Base-by-base conservation (phyloP, 2,113 vertebrate genomes). In the Pipa parva region DNA sequence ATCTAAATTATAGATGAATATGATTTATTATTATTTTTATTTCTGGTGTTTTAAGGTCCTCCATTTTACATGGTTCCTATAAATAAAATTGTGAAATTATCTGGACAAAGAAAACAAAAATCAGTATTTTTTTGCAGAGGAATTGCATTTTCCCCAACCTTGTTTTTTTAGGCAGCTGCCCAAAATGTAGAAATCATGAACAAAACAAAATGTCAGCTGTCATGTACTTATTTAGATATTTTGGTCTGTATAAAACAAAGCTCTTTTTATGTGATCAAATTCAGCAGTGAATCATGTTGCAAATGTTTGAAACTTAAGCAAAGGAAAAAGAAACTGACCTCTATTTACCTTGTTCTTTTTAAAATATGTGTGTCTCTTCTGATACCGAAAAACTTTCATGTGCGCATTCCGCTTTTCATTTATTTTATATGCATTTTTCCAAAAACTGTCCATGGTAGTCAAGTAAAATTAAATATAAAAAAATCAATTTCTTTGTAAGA, bases 211-310 rank as follows among this genome's bases (percentile, higher is more conserved):
- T 61, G 57, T 61, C 66, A 61, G 56, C 57, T 69, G 66, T 70
- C 57, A 70, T 61, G 49, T 51, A 39, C 60, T 61, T 70, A 70
- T 61, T 70, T 54, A 61, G 66, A 70, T 70, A 33, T 70, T 49
- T 68, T 29, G 18, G 66, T 60, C 57, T 61, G 31, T 33, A 36
- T 49, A 70, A 60, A 55, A 59, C 60, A 58, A 70, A 58, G 66
- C 24, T 61, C 52, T 48, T 61, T 67, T 70, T 70, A 61, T 70
- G 57, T 60, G 57, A 70, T 70, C 57, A 54, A 21, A 61, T 61
- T 61, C 66, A 59, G 60, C 58, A 54, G 60, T 54, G 57, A 61
- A 61, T 61, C 66, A 59, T 70, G 15, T 54, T 61, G 42, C 55
- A 67, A 58, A 33, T 12, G 21, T 67, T 58, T 54, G 55, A 9